phyloP scores from a whole-genome alignment of 2,888 invertebrate genomes.

The Dicyrtomina minuta region DNA sequence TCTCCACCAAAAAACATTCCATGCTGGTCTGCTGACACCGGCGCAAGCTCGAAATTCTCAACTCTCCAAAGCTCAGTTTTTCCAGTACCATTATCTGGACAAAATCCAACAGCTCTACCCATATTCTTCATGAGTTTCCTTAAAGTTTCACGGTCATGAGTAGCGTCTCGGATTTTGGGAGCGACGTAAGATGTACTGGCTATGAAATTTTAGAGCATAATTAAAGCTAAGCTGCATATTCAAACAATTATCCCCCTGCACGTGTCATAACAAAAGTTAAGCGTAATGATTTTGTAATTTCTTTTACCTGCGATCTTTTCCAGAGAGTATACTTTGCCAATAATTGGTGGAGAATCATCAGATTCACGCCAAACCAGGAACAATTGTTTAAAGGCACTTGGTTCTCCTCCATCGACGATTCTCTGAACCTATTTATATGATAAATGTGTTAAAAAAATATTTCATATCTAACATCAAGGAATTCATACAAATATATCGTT shows the following conservation, averaged over 20 bases:
- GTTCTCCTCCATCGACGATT: conserved; percentile 80
- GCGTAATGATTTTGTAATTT: background rate
- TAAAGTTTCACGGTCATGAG: conserved; percentile 43
- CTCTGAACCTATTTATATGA: conserved; percentile 63
- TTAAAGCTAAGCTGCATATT: background rate
- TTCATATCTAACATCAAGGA: too few relatives aligned
- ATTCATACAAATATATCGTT: background rate
- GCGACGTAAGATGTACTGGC: conserved; percentile 42
- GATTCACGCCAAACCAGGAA: conserved; percentile 75
- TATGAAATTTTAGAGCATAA: conserved; percentile 17
- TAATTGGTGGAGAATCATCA: conserved; percentile 57
- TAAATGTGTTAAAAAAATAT: background rate
- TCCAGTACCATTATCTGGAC: conserved; percentile 74
- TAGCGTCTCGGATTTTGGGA: conserved; percentile 35
- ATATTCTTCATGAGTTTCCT: conserved; percentile 49
- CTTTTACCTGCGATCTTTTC: conserved; percentile 56
- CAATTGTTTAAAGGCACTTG: conserved; percentile 84
- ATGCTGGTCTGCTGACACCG: conserved; percentile 58
- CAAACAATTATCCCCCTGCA: background rate
- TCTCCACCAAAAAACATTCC: conserved; percentile 66
- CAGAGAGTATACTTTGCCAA: conserved; percentile 55
- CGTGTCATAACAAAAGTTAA: background rate
- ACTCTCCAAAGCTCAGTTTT: conserved; percentile 61
- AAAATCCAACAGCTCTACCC: conserved; percentile 64
- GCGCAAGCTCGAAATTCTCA: conserved; percentile 61